phyloP scores from a whole-genome alignment of 2,113 vertebrate species.

The Antechinus stuartii region DNA sequence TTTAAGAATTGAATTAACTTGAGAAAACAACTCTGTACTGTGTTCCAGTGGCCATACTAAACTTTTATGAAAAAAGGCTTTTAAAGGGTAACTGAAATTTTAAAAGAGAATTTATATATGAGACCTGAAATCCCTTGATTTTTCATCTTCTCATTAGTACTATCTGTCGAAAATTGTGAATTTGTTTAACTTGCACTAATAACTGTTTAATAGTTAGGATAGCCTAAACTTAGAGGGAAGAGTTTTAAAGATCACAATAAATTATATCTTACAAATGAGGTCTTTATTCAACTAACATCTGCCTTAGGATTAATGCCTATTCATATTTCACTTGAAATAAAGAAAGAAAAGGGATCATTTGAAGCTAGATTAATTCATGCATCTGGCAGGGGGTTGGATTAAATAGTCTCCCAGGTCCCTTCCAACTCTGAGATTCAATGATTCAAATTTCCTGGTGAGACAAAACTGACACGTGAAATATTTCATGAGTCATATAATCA shows the following conservation, averaged over 20 bases:
- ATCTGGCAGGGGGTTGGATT: constrained; percentile 22
- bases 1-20: background rate
- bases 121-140: background rate
- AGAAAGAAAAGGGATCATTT: constrained; percentile 21
- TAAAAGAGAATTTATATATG: background rate
- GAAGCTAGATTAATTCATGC: constrained; percentile 5
- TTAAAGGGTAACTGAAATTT: background rate
- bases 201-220: constrained; percentile 27
- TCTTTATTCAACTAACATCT: constrained; percentile 41
- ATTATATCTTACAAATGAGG: constrained; percentile 16
- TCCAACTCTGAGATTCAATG: background rate
- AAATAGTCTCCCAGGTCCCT: background rate
- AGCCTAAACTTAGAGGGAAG: background rate
- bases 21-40: constrained; percentile 5
- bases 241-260: constrained; percentile 7
- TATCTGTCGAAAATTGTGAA: constrained; percentile 10
- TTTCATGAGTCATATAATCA: background rate
- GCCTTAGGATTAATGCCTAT: constrained; percentile 23
- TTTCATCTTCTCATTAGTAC: constrained; percentile 14
- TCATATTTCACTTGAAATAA: constrained; percentile 39
- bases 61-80: background rate
- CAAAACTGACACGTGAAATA: background rate
- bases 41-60: background rate
- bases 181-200: constrained; percentile 22
- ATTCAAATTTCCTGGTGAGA: background rate